These are phyloP conservation scores for Rhamnusium bicolor DNA, from an alignment of 2,888 invertebrate genomes.

Conservation along the genomic window DNA sequence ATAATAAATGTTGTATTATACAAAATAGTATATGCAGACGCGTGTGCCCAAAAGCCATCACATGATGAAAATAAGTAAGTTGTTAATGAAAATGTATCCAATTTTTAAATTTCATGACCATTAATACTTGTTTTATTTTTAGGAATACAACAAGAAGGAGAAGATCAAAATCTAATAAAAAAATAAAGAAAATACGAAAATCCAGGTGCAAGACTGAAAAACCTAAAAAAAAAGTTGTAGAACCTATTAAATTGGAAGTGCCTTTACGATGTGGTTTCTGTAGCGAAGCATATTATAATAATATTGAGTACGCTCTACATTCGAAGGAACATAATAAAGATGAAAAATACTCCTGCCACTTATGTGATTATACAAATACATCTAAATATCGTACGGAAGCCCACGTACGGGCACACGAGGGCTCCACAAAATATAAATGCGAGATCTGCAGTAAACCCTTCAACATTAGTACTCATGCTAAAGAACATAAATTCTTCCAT, in stretches of 20 bases:
- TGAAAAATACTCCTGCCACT: constrained; percentile 59
- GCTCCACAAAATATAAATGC: constrained; percentile 67
- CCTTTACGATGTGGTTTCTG: constrained; percentile 73
- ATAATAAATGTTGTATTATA: no score
- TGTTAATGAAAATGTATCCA: neutral
- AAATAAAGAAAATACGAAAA: neutral
- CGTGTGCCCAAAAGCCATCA: neutral
- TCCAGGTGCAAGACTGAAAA: neutral
- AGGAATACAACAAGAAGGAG: constrained; percentile 15
- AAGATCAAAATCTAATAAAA: neutral
- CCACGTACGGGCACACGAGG: constrained; percentile 69
- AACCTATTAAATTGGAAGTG: constrained; percentile 47
- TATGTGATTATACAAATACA: constrained; percentile 61
- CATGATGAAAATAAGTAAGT: neutral
- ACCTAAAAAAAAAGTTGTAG: constrained; percentile 32
- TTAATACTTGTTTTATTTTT: constrained; percentile 16
- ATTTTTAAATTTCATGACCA: neutral
- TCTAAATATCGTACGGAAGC: constrained; percentile 64
- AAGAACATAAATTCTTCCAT: constrained; percentile 61
- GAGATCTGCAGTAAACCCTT: constrained; percentile 62
- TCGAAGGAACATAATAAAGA: constrained; percentile 56
- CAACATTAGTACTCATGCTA: constrained; percentile 59
- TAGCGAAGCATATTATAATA: constrained; percentile 71
- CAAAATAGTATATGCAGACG: neutral
- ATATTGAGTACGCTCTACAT: constrained; percentile 59